These are phyloP conservation scores for Actenoides lindsayi DNA, from an alignment of 2,113 vertebrate species.

Conservation along the genomic window DNA sequence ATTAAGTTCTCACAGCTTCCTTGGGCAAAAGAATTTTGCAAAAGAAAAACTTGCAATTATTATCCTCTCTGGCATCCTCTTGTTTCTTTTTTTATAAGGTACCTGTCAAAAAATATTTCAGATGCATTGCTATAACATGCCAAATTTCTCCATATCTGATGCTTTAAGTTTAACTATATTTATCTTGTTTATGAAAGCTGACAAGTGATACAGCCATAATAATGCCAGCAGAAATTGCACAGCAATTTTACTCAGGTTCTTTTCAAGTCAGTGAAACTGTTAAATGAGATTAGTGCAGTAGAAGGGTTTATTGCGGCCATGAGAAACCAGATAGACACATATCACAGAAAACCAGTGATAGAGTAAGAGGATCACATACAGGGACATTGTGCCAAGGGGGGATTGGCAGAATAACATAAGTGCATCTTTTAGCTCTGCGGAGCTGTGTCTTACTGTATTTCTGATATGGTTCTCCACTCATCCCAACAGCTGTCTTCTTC, in stretches of 20 bases:
- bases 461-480: slow-evolving; percentile 1
- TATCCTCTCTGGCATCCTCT: not conserved
- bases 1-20: not conserved
- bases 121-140: not conserved
- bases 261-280: slow-evolving; percentile 62
- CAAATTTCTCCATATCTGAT: slow-evolving; percentile 54
- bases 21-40: not conserved
- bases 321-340: slow-evolving; percentile 63
- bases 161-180: slow-evolving; percentile 53
- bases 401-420: slow-evolving; percentile 28
- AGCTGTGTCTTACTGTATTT: not conserved
- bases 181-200: slow-evolving; percentile 55
- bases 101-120: slow-evolving; percentile 35
- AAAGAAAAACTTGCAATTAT: not conserved
- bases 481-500: slow-evolving; percentile 29
- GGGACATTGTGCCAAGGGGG: slow-evolving; percentile 32
- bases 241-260: slow-evolving; percentile 45
- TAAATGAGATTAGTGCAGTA: slow-evolving; percentile 65
- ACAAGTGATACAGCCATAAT: slow-evolving; percentile 48
- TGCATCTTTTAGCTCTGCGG: slow-evolving; percentile 16
- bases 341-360: slow-evolving; percentile 42
- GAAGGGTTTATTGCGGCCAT: slow-evolving; percentile 39
- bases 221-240: slow-evolving; percentile 56
- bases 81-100: not conserved
- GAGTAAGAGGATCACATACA: slow-evolving; percentile 46